These are phyloP conservation scores for Lucilia cuprina DNA, from an alignment of 1,140 invertebrate genomes.

Conservation along the genomic window DNA sequence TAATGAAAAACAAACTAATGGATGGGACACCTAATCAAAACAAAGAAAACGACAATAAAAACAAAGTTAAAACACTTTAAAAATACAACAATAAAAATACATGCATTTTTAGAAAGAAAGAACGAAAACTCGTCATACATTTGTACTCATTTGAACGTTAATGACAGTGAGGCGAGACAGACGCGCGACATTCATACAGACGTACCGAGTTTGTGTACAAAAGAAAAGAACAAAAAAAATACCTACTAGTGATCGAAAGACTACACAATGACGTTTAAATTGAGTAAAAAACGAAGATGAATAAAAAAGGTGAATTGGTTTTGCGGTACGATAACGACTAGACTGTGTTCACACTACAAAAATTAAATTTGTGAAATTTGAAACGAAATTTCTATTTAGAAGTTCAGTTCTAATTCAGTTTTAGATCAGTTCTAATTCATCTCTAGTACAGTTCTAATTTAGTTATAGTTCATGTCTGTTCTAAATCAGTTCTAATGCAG, in stretches of 20 bases:
- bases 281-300: background rate
- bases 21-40: background rate
- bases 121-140: background rate
- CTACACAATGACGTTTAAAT: background rate
- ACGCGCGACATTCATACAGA: no score
- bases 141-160: background rate
- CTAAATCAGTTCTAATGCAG: no score
- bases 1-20: background rate
- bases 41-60: slow-evolving; percentile 1
- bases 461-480: no score
- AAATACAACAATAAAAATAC: background rate
- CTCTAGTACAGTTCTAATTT: no score
- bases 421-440: no score
- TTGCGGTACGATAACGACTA: no score
- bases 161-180: background rate
- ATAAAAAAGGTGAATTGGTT: background rate
- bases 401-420: no score
- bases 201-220: background rate
- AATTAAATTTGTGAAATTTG: no score
- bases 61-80: background rate
- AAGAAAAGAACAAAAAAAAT: background rate
- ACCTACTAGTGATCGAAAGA: background rate
- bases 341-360: no score
- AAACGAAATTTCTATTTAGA: no score
- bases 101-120: no score